phyloP scores from a whole-genome alignment of 2,888 invertebrate genomes.

The Brachypalpus laphriformis region DNA sequence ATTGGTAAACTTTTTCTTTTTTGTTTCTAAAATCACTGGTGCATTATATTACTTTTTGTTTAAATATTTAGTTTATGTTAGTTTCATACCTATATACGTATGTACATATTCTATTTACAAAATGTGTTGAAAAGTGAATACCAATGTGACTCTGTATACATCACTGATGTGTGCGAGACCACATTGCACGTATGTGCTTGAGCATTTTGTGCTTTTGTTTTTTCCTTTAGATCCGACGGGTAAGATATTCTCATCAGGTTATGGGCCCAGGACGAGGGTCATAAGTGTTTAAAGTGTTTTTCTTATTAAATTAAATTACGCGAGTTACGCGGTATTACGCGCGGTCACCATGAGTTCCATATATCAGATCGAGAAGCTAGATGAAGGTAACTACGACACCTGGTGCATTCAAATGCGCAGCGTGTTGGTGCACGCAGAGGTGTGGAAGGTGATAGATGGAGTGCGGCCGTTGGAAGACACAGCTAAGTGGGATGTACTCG shows the following conservation, averaged over 20 bases:
- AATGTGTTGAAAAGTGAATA: no score
- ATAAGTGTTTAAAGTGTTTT: neutral
- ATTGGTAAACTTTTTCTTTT: neutral
- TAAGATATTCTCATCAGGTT: neutral
- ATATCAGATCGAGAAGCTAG: slow-evolving; percentile 35
- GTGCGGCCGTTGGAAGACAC: slow-evolving; percentile 9
- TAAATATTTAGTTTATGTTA: no score
- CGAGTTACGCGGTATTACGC: slow-evolving; percentile 5
- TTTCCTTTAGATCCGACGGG: no score
- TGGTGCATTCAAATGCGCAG: slow-evolving; percentile 52
- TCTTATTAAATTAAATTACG: neutral
- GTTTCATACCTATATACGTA: no score
- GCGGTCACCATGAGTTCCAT: slow-evolving; percentile 18
- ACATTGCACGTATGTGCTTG: no score
- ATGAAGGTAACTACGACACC: slow-evolving; percentile 21
- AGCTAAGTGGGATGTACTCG: slow-evolving; percentile 23
- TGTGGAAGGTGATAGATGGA: slow-evolving; percentile 41
- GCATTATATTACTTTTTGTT: no score
- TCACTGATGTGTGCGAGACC: no score
- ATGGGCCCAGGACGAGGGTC: slow-evolving; percentile 32
- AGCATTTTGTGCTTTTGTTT: no score
- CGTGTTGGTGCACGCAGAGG: slow-evolving; percentile 53
- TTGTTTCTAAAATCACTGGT: no score
- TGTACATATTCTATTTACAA: no score
- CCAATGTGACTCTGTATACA: no score